These are phyloP conservation scores for Chelonoidis abingdonii DNA, from an alignment of 2,113 vertebrate genomes.

Conservation along the genomic window DNA sequence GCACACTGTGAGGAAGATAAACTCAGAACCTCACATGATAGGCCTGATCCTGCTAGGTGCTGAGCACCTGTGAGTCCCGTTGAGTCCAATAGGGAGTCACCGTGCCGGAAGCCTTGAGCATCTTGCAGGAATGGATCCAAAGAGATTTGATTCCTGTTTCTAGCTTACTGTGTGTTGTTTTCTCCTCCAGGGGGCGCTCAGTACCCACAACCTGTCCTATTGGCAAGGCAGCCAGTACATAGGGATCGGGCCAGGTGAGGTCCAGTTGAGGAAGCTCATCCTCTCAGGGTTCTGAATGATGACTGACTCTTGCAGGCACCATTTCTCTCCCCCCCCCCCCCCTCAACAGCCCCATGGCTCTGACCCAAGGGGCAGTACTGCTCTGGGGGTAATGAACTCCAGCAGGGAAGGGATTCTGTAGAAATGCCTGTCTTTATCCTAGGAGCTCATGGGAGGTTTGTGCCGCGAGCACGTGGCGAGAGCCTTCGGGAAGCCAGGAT, in stretches of 20 bases:
- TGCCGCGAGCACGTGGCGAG: constrained; percentile 73
- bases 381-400: neutral
- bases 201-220: constrained; percentile 91
- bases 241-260: constrained; percentile 90
- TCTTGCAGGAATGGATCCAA: neutral
- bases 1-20: neutral
- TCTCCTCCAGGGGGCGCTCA: constrained; percentile 83
- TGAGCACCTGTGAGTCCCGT: neutral
- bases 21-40: neutral
- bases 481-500: constrained; percentile 87
- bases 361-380: neutral
- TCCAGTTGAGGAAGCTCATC: accelerated
- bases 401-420: neutral
- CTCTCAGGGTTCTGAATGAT: accelerated
- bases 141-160: neutral
- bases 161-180: accelerated
- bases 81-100: neutral
- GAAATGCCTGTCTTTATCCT: neutral
- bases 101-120: neutral
- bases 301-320: neutral
- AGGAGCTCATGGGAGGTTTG: constrained; percentile 92
- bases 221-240: constrained; percentile 92
- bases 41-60: neutral
- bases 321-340: neutral
- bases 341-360: neutral